A percentile compares a stretch with the other conserved stretches of the same genome.
Evolutionary conservation across 2,797 vertebrate genomes (phyloP).

Genomic region (Crocidura indochinensis): DNA sequence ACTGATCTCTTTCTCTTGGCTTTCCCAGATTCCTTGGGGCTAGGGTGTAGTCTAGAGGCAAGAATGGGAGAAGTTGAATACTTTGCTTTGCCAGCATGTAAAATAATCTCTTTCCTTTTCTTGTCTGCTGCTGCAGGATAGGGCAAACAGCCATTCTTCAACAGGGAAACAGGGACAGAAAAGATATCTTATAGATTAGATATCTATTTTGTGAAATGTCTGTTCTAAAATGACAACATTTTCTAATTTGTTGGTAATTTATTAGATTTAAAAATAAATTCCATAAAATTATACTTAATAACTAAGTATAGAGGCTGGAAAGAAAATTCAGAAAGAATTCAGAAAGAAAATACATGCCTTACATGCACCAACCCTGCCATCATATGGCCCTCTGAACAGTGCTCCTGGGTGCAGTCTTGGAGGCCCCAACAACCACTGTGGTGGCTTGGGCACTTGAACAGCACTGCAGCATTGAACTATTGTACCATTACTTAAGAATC

Average conservation of each 20-base stretch:
- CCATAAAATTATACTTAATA: constrained; percentile 31
- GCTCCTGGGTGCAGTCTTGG: no score
- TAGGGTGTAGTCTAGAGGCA: constrained; percentile 38
- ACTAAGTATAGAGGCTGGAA: neutral
- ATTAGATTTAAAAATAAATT: constrained; percentile 59
- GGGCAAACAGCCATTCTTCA: constrained; percentile 45
- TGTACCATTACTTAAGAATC: no score
- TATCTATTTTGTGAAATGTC: constrained; percentile 50
- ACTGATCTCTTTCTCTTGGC: neutral
- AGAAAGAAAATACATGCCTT: no score
- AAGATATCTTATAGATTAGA: neutral
- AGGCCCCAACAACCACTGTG: no score
- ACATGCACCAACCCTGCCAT: no score
- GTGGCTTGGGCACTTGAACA: no score
- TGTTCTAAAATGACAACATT: neutral
- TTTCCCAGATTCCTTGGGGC: constrained; percentile 6
- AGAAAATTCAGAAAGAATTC: no score
- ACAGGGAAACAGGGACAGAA: constrained; percentile 7
- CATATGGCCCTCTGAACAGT: no score
- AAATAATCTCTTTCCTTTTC: neutral
- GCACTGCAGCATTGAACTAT: no score
- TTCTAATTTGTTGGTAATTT: constrained; percentile 35
- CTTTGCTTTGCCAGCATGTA: constrained; percentile 12
- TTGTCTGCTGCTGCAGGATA: neutral
- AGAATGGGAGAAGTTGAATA: constrained; percentile 3